phyloP scores from a whole-genome alignment of 2,888 invertebrate genomes.

The Pollenia amentaria region DNA sequence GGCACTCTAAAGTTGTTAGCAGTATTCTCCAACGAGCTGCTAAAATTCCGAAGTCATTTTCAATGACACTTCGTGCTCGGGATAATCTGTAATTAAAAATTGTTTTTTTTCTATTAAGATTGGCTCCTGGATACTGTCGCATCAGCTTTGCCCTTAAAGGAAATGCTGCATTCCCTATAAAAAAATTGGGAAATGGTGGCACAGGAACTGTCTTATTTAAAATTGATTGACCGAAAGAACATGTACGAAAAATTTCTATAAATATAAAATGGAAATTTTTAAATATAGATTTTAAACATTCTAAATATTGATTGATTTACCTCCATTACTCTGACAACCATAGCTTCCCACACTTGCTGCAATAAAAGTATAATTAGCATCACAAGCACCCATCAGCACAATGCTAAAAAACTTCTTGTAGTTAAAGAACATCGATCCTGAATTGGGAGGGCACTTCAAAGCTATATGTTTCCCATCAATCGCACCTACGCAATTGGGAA shows the following conservation, averaged over 20 bases:
- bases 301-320: not conserved
- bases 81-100: conserved; percentile 6
- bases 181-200: conserved; percentile 12
- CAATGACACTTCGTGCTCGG: conserved; percentile 13
- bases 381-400: not conserved
- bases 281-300: too few relatives aligned
- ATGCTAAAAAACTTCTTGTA: conserved; percentile 6
- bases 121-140: not conserved
- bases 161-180: conserved; percentile 18
- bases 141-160: not conserved
- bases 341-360: not conserved
- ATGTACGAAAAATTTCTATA: not conserved
- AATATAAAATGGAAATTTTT: too few relatives aligned
- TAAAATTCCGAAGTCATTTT: conserved; percentile 13
- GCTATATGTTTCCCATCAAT: too few relatives aligned
- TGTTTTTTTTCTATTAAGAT: not conserved
- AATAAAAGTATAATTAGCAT: conserved; percentile 5
- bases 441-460: not conserved
- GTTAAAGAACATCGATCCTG: not conserved
- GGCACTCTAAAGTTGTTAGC: not conserved
- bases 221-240: not conserved
- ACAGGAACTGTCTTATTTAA: not conserved
- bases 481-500: conserved; percentile 11
- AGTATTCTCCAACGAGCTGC: conserved; percentile 18
- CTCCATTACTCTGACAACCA: not conserved